Percentiles rank a stretch among this genome's conserved stretches.
Conservation (phyloP, 2,888 invertebrate genomes). For the Hydrotaea cyrtoneurina region DNA sequence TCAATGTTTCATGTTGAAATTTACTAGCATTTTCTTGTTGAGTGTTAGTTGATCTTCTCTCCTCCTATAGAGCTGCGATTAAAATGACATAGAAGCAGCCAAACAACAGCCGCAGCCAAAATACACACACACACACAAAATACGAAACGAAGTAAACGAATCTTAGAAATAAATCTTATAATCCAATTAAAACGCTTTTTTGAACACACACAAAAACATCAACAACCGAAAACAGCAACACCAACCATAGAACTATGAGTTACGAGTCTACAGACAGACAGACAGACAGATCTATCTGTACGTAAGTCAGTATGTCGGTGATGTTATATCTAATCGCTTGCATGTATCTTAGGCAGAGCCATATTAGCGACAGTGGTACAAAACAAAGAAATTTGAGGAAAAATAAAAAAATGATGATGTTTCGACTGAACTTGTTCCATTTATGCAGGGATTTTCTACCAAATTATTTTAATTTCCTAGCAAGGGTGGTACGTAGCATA, state of each 20-base stretch:
- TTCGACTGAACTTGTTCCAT: too few relatives aligned
- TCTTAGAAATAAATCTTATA: conserved; percentile 65
- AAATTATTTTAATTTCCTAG: too few relatives aligned
- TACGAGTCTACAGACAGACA: background rate
- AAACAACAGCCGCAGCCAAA: conserved; percentile 14
- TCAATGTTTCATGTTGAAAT: too few relatives aligned
- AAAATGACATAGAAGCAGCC: conserved; percentile 62
- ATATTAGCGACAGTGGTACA: background rate
- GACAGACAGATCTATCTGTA: background rate
- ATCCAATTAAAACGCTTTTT: conserved; percentile 67
- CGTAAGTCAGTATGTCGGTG: background rate
- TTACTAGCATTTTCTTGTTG: conserved; percentile 1
- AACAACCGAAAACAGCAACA: conserved; percentile 23
- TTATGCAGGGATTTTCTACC: too few relatives aligned
- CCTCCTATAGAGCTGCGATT: conserved; percentile 34
- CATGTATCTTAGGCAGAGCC: conserved; percentile 65
- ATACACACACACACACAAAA: conserved; percentile 8
- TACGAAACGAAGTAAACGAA: conserved; percentile 45
- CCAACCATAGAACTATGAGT: conserved; percentile 43
- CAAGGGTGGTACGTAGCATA: too few relatives aligned
- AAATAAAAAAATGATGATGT: background rate
- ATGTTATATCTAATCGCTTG: conserved; percentile 63
- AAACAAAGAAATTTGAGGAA: background rate
- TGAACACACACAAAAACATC: conserved; percentile 37
- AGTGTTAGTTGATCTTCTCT: background rate